Evolutionary conservation across 1,140 invertebrate species (phyloP).

Genomic region (Mya arenaria): DNA sequence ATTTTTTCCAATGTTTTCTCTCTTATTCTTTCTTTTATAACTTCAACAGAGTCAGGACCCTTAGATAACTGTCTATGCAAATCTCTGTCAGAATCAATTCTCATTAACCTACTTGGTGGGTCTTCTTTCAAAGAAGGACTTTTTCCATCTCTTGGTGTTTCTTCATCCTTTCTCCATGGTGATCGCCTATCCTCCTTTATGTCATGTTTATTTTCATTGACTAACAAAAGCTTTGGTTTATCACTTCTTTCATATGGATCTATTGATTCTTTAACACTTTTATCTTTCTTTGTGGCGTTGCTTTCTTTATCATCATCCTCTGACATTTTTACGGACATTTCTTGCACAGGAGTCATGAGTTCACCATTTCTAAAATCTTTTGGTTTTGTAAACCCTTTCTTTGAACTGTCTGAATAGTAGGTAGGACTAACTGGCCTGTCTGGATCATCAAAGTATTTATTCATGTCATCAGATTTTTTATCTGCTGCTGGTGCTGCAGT

Average conservation of each 20-base stretch:
- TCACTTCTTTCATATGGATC: constrained; percentile 30
- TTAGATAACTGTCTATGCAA: neutral
- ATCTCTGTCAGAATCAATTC: neutral
- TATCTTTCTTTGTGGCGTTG: constrained; percentile 22
- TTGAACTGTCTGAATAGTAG: constrained; percentile 31
- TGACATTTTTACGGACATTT: constrained; percentile 44
- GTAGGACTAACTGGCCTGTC: constrained; percentile 13
- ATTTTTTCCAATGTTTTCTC: constrained; percentile 50
- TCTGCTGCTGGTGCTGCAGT: neutral
- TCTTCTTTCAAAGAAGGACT: constrained; percentile 43
- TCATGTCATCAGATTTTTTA: constrained; percentile 20
- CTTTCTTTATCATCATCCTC: constrained; percentile 40
- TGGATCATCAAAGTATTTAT: constrained; percentile 51
- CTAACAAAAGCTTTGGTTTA: constrained; percentile 27
- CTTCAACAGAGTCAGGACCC: constrained; percentile 34
- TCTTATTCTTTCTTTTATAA: constrained; percentile 36
- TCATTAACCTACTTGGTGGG: neutral
- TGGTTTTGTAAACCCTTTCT: constrained; percentile 10
- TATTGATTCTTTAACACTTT: neutral
- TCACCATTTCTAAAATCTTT: constrained; percentile 45
- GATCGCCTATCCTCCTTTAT: constrained; percentile 46
- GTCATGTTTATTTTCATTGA: constrained; percentile 47
- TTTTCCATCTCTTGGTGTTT: neutral
- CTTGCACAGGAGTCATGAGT: constrained; percentile 48
- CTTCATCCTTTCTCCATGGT: constrained; percentile 29